Conservation (phyloP, 2,113 vertebrate genomes). For the Zeus faber region DNA sequence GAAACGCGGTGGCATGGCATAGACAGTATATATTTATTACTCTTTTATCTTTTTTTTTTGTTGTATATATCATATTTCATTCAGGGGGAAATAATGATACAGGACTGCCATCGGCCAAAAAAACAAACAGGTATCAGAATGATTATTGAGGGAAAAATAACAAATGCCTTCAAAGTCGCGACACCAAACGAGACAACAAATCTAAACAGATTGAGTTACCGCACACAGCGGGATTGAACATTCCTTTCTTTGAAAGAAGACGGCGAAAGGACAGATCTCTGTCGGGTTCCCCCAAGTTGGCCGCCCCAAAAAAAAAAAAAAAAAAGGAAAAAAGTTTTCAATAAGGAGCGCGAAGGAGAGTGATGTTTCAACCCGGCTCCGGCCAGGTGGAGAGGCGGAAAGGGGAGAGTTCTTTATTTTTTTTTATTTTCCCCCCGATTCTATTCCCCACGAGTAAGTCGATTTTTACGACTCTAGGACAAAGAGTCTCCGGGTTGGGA, state of each 20-base stretch:
- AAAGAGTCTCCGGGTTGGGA: no score
- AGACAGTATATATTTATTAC: conserved; percentile 17
- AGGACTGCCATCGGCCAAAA: conserved; percentile 41
- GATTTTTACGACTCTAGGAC: no score
- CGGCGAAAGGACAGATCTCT: neutral
- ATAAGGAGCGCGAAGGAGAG: no score
- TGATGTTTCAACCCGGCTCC: no score
- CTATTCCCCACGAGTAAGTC: no score
- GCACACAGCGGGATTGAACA: conserved; percentile 54
- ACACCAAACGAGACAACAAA: conserved; percentile 64
- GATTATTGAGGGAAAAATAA: conserved; percentile 34
- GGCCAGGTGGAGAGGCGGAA: no score
- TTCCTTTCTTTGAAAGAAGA: conserved; percentile 50
- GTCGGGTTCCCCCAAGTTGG: conserved; percentile 51
- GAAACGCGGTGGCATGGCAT: conserved; percentile 29
- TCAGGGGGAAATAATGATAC: conserved; percentile 48
- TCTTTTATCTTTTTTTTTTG: conserved; percentile 44
- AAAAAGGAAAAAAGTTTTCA: no score
- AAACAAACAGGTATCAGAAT: conserved; percentile 43
- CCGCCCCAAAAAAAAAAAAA: conserved; percentile 43
- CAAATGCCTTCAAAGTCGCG: conserved; percentile 63
- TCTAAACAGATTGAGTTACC: conserved; percentile 49
- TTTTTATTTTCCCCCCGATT: no score
- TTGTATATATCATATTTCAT: conserved; percentile 17
- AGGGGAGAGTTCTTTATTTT: no score